Conservation (phyloP, 2,113 vertebrate genomes). For the Prolemur simus region DNA sequence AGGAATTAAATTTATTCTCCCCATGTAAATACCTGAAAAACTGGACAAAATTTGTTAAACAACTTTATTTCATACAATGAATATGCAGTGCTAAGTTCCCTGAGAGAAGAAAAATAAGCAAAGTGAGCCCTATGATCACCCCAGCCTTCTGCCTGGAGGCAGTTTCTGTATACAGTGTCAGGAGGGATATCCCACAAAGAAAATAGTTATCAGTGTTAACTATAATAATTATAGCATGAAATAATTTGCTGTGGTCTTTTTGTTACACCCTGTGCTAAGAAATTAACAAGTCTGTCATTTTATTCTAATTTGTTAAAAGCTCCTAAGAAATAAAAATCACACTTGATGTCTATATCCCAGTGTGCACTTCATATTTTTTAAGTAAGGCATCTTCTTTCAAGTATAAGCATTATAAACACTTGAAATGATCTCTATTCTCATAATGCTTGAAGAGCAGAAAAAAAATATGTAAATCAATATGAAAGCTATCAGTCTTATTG, state of each 20-base stretch:
- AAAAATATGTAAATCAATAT: neutral
- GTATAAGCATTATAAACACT: neutral
- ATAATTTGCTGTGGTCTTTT: neutral
- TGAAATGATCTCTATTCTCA: neutral
- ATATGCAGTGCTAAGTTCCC: neutral
- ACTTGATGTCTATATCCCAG: neutral
- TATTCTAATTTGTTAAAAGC: neutral
- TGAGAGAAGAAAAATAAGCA: neutral
- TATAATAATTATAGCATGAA: constrained; percentile 5
- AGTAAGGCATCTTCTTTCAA: neutral
- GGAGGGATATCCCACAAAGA: neutral
- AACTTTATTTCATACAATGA: neutral
- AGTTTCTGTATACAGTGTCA: neutral
- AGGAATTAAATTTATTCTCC: neutral
- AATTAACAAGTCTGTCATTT: neutral
- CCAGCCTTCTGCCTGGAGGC: neutral
- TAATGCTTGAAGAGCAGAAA: neutral
- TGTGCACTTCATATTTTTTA: neutral
- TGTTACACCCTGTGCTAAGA: neutral
- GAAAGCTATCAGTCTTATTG: neutral
- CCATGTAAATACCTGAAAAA: neutral
- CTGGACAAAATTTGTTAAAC: neutral
- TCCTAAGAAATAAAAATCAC: neutral
- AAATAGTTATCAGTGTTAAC: neutral
- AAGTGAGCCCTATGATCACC: neutral